Percentiles rank a stretch among this genome's conserved stretches.
Conservation (phyloP, 2,888 invertebrate genomes). For the Megaustenia siamemsis region DNA sequence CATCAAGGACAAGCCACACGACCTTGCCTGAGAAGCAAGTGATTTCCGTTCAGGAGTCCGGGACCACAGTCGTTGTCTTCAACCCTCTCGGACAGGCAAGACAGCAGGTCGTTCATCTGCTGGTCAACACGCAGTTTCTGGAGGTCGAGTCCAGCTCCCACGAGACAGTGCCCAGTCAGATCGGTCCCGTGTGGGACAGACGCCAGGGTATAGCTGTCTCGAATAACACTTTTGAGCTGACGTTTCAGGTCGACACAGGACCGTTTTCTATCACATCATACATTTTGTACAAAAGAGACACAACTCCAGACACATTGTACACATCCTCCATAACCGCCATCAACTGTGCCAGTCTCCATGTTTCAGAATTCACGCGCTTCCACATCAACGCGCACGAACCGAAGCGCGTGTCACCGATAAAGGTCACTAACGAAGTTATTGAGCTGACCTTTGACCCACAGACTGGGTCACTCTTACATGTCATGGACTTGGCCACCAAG, state of each 20-base stretch:
- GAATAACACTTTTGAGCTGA: slow-evolving; percentile 81
- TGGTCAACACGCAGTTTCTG: slow-evolving; percentile 86
- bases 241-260: slow-evolving; percentile 90
- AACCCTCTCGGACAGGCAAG: slow-evolving; percentile 90
- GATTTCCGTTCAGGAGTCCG: slow-evolving; percentile 62
- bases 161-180: slow-evolving; percentile 86
- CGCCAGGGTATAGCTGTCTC: slow-evolving; percentile 62
- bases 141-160: slow-evolving; percentile 82
- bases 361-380: slow-evolving; percentile 61
- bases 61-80: slow-evolving; percentile 84
- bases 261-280: slow-evolving; percentile 87
- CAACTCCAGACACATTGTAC: slow-evolving; percentile 49
- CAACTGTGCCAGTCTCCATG: slow-evolving; percentile 59
- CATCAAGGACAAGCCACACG: slow-evolving; percentile 57
- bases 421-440: slow-evolving; percentile 68
- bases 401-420: slow-evolving; percentile 46
- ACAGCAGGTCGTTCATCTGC: slow-evolving; percentile 88
- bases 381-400: slow-evolving; percentile 55
- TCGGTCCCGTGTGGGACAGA: slow-evolving; percentile 90
- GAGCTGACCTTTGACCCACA: slow-evolving; percentile 65
- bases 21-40: slow-evolving; percentile 61
- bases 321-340: slow-evolving; percentile 64
- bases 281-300: slow-evolving; percentile 58
- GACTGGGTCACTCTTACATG: slow-evolving; percentile 83
- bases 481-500: slow-evolving; percentile 88